Percentiles rank a stretch among this genome's conserved stretches.
Conservation (phyloP, 2,888 invertebrate species). For the Torymus aiolomorphi region DNA sequence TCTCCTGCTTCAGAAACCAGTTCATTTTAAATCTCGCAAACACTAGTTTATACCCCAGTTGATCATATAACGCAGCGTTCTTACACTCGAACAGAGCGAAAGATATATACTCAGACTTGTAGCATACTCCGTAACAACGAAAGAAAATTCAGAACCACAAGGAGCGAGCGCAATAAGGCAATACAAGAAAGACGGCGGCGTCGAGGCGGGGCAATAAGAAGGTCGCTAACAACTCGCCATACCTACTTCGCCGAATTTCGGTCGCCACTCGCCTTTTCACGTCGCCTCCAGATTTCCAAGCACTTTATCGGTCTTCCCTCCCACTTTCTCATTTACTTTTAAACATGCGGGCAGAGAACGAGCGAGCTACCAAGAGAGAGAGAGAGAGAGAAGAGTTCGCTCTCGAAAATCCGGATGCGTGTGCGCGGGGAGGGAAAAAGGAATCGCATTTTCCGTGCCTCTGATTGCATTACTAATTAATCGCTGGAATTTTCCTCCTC, state of each 20-base stretch:
- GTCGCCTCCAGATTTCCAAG: slow-evolving; percentile 38
- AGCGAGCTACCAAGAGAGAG: no score
- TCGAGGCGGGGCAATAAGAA: slow-evolving; percentile 24
- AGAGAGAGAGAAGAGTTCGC: background rate
- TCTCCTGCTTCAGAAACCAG: no score
- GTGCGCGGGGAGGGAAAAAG: background rate
- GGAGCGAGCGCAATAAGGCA: background rate
- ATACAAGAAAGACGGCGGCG: slow-evolving; percentile 52
- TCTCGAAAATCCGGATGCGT: slow-evolving; percentile 21
- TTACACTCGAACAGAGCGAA: no score
- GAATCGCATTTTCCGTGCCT: slow-evolving; percentile 37
- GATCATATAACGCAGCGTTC: no score
- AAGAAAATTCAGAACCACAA: no score
- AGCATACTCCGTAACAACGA: no score
- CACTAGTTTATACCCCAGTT: no score
- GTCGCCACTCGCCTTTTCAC: slow-evolving; percentile 40
- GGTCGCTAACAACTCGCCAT: slow-evolving; percentile 55
- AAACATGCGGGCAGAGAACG: no score
- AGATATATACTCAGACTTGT: no score
- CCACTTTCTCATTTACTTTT: background rate
- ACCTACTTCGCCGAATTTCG: slow-evolving; percentile 49
- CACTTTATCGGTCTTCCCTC: background rate
- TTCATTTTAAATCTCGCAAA: no score
- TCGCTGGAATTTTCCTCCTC: slow-evolving; percentile 42
- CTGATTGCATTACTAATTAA: slow-evolving; percentile 54